Percentiles rank a stretch among this genome's conserved stretches.
These are phyloP conservation scores for Anoplius nigerrimus DNA, from an alignment of 2,888 invertebrate species.

Conservation along the genomic window DNA sequence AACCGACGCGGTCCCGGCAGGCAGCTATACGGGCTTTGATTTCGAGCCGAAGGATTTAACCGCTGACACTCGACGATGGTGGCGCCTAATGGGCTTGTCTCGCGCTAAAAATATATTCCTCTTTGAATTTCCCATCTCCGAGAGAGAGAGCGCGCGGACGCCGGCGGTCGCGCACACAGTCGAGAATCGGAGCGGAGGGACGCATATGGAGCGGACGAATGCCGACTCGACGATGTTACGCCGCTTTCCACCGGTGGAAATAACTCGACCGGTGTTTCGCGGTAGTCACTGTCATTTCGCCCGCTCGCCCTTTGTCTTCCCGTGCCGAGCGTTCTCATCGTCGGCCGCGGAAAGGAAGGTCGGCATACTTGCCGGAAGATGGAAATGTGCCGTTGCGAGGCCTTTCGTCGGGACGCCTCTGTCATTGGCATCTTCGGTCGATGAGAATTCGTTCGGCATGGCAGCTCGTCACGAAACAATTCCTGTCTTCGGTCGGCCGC, in stretches of 20 bases:
- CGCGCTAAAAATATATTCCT: slow-evolving; percentile 59
- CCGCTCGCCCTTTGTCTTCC: slow-evolving; percentile 45
- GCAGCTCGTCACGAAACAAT: neutral
- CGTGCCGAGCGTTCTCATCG: slow-evolving; percentile 5
- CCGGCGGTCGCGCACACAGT: slow-evolving; percentile 13
- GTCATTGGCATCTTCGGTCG: slow-evolving; percentile 31
- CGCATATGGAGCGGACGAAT: neutral
- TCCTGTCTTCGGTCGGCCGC: too few species aligned
- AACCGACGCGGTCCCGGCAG: slow-evolving; percentile 11
- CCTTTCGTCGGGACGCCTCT: slow-evolving; percentile 44
- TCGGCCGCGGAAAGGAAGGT: slow-evolving; percentile 25
- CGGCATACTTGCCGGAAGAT: slow-evolving; percentile 21
- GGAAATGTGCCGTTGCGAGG: slow-evolving; percentile 44
- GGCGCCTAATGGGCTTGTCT: slow-evolving; percentile 65
- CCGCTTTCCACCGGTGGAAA: slow-evolving; percentile 60
- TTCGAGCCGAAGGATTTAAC: slow-evolving; percentile 56
- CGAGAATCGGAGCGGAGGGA: neutral
- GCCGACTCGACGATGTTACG: slow-evolving; percentile 45
- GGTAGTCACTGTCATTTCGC: slow-evolving; percentile 44
- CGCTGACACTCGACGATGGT: slow-evolving; percentile 48
- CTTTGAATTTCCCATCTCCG: slow-evolving; percentile 63
- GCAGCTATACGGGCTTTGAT: slow-evolving; percentile 53
- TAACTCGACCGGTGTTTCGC: slow-evolving; percentile 56
- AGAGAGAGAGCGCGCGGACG: too few species aligned
- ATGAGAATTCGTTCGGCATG: slow-evolving; percentile 37